phyloP scores from a whole-genome alignment of 1,140 invertebrate species.

The Mercenaria mercenaria region DNA sequence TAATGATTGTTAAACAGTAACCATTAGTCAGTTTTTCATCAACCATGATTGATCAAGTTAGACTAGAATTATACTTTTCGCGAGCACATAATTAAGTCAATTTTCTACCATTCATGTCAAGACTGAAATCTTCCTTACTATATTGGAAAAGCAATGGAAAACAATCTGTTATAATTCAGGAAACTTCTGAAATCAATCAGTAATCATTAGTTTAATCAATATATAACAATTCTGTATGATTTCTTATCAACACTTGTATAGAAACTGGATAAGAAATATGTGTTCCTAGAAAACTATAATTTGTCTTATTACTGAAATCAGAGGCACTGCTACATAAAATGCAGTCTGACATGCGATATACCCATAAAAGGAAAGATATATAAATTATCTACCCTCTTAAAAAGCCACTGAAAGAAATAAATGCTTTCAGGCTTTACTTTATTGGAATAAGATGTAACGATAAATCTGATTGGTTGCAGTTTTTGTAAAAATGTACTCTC shows the following conservation, averaged over 20 bases:
- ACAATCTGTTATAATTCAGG: not conserved
- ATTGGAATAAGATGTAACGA: too few species aligned
- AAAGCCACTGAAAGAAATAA: not conserved
- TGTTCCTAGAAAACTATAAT: slow-evolving; percentile 1
- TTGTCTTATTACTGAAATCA: slow-evolving; percentile 11
- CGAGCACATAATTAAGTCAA: too few species aligned
- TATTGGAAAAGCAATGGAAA: too few species aligned
- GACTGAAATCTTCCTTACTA: too few species aligned
- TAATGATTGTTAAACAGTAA: too few species aligned
- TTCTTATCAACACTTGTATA: slow-evolving; percentile 24
- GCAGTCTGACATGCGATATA: slow-evolving; percentile 5
- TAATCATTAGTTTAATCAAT: slow-evolving; percentile 2
- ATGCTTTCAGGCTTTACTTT: not conserved
- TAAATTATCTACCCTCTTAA: not conserved
- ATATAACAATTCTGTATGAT: not conserved
- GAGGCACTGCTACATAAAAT: not conserved
- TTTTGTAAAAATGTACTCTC: too few species aligned
- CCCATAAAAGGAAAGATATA: not conserved
- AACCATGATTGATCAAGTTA: too few species aligned
- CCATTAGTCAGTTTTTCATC: too few species aligned
- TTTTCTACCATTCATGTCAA: too few species aligned
- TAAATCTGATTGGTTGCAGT: too few species aligned
- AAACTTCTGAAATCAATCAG: not conserved
- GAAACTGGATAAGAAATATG: not conserved
- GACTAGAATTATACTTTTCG: too few species aligned